Evolutionary conservation across 2,888 invertebrate species (phyloP), one percentile per base, ranked within the genome.

Genomic region (Protodeltote pygarga): DNA sequence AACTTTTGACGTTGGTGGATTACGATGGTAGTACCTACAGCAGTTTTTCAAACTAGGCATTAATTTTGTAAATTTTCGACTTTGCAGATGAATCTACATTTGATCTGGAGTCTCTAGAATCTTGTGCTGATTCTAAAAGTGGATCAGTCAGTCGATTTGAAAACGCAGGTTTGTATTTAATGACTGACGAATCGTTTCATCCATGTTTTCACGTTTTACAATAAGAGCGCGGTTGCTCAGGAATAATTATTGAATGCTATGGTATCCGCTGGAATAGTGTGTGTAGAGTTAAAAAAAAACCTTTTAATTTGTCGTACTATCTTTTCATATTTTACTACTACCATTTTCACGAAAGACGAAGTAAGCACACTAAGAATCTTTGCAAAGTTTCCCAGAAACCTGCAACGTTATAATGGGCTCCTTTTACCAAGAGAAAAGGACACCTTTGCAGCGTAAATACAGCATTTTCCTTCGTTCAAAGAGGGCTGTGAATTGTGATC

Each of bases 71-170:
- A 5, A 19, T 5, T 3, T 37, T 33, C 13, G 3, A 2, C 20
- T 66, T 75, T 47, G 20, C 73, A 85, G 87, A 79, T 0, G 80
- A 81, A 1, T 78, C 83, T 0, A 78, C 82, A n/a, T 45, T 57
- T 2, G 85, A 85, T 17, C 8, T 76, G 0, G 10, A 60, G 9
- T 89, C 89, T 1, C 50, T 80, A 35, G 85, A 81, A 54, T 87
- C 89, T 1, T 77, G 66, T 0, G 31, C 74, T 1, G 87, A 87
- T 60, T 80, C 83, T 0, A 78, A 71, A 53, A 88, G 85, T 57
- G 80, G 75, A 3, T 82, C 87, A n/a, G n/a, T n/a, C 0, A 81
- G 80, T 37, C 73, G 75, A 58, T 74, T 61, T 55, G 83, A 81
- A 32, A 31, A 63, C 6, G 23, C 59, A 38, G 65, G 78, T 81